These are phyloP conservation scores for Ivindomyrus marchei DNA, from an alignment of 2,113 vertebrate genomes.

Conservation along the genomic window DNA sequence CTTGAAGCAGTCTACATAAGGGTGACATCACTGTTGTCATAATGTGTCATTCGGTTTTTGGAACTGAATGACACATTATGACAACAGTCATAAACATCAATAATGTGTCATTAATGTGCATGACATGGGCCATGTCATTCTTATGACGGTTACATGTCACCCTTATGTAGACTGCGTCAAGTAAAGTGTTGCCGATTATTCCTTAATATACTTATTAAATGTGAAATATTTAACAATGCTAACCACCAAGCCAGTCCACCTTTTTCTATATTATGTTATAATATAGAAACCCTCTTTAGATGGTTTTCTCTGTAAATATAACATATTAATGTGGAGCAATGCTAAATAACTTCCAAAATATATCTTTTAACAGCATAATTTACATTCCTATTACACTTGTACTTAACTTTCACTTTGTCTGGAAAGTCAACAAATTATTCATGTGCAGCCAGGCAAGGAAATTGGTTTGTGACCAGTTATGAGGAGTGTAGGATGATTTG, in stretches of 20 bases:
- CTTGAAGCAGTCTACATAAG: too few relatives aligned
- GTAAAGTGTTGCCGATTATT: too few relatives aligned
- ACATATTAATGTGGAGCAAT: neutral
- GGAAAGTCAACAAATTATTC: neutral
- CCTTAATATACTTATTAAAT: neutral
- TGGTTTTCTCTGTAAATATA: neutral
- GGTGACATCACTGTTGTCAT: too few relatives aligned
- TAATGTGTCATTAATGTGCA: too few relatives aligned
- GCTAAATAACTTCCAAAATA: neutral
- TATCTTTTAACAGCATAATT: neutral
- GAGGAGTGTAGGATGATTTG: neutral
- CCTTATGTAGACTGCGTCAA: too few relatives aligned
- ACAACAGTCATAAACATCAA: too few relatives aligned
- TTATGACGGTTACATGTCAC: too few relatives aligned
- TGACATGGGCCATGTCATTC: too few relatives aligned
- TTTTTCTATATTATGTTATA: neutral
- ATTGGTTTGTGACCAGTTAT: neutral
- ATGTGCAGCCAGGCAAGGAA: neutral
- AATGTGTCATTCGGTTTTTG: too few relatives aligned
- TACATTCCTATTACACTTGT: neutral
- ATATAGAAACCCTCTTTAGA: neutral
- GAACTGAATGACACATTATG: too few relatives aligned
- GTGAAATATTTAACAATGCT: neutral
- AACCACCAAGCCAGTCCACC: neutral
- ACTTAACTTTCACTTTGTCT: slow-evolving; percentile 6